phyloP scores from a whole-genome alignment of 37 sponge, comb jelly and placozoan species.

The Aplysina aerophoba region DNA sequence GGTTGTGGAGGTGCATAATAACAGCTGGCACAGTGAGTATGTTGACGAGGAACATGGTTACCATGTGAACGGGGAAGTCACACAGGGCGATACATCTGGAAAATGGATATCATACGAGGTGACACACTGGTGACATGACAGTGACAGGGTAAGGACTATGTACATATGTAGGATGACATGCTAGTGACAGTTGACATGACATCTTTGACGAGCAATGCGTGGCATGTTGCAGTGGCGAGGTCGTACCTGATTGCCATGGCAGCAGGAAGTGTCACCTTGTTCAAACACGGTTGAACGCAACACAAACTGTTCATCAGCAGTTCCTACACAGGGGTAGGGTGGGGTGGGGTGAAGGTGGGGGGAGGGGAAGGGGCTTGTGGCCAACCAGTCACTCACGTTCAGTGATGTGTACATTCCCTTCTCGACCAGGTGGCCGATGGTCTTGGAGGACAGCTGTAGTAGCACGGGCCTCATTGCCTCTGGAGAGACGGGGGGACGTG shows the following conservation, averaged over 20 bases:
- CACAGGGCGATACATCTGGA: conserved; percentile 58
- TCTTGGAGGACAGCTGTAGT: conserved; percentile 40
- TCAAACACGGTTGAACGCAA: conserved; percentile 32
- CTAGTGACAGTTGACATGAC: too few species aligned
- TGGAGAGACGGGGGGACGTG: not conserved
- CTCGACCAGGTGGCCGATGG: conserved; percentile 59
- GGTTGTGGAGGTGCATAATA: conserved; percentile 50
- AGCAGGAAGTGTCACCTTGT: conserved; percentile 44
- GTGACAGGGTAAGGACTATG: not conserved
- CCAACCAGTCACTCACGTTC: conserved; percentile 37
- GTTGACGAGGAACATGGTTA: conserved; percentile 34
- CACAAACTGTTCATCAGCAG: conserved; percentile 53
- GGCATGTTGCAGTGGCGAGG: not conserved
- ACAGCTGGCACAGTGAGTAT: conserved; percentile 61
- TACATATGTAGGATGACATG: too few species aligned
- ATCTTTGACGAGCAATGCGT: too few species aligned
- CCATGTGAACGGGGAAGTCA: conserved; percentile 54
- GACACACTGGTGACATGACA: not conserved
- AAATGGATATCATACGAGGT: too few species aligned
- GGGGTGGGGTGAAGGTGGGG: too few species aligned
- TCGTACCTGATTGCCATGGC: conserved; percentile 48
- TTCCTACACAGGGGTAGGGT: conserved; percentile 30
- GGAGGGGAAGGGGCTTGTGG: too few species aligned
- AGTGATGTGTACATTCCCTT: conserved; percentile 52
- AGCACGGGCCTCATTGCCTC: conserved; percentile 57